These are phyloP conservation scores for Myotis planiceps DNA, from an alignment of 2,797 vertebrate genomes.

Conservation along the genomic window DNA sequence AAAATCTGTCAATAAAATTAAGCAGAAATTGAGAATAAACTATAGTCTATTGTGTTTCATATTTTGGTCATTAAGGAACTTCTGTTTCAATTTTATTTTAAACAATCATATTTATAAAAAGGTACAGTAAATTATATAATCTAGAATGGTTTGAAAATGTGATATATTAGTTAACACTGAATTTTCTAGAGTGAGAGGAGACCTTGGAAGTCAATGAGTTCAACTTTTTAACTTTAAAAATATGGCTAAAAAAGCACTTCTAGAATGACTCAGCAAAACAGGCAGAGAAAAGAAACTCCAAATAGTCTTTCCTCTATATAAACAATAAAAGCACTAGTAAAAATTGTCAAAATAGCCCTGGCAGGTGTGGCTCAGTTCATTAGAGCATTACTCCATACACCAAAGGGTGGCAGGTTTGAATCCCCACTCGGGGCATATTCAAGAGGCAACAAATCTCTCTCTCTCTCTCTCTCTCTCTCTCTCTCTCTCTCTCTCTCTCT, in stretches of 20 bases:
- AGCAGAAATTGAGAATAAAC: not conserved
- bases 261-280: not conserved
- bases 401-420: no score
- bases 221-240: not conserved
- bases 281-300: not conserved
- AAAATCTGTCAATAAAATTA: not conserved
- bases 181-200: not conserved
- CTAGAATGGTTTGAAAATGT: not conserved
- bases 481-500: no score
- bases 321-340: not conserved
- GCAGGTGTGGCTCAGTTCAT: no score
- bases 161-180: not conserved
- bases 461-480: no score
- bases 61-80: not conserved
- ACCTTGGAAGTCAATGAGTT: not conserved
- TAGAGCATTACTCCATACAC: no score
- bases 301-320: not conserved
- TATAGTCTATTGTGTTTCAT: not conserved
- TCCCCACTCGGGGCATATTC: no score
- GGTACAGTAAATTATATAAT: not conserved
- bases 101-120: not conserved
- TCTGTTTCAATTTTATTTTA: constrained; percentile 27
- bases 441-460: no score
- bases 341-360: not conserved
- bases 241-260: not conserved